phyloP scores from a whole-genome alignment of 2,113 vertebrate genomes.

The Orcinus orca region DNA sequence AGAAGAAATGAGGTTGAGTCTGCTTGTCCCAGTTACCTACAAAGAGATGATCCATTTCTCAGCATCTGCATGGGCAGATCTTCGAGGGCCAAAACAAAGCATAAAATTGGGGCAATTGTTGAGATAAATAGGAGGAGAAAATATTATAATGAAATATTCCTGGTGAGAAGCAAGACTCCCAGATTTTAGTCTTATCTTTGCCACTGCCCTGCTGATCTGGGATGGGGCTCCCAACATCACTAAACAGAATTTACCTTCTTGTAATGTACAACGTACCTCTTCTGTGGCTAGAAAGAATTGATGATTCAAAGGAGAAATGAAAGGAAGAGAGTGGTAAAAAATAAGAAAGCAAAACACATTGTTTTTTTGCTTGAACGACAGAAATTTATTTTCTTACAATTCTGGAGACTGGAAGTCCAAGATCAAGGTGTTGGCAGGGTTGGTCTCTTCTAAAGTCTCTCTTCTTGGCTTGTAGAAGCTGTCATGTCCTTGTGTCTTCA shows the following conservation, averaged over 20 bases:
- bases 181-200: neutral
- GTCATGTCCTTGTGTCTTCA: neutral
- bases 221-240: neutral
- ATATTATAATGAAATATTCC: neutral
- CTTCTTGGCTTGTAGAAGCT: neutral
- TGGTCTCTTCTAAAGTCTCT: neutral
- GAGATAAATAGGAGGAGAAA: neutral
- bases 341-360: neutral
- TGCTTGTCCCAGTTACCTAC: neutral
- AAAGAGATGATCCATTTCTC: neutral
- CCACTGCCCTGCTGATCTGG: neutral
- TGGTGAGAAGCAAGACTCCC: neutral
- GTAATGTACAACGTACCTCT: neutral
- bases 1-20: neutral
- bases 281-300: neutral
- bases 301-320: neutral
- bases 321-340: neutral
- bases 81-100: constrained; percentile 16
- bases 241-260: neutral
- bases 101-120: neutral
- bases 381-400: neutral
- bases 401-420: neutral
- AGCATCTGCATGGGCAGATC: neutral
- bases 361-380: neutral
- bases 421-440: neutral